These are phyloP conservation scores for Neosilurus hyrtlii DNA, from an alignment of 2,797 vertebrate genomes.

Conservation along the genomic window DNA sequence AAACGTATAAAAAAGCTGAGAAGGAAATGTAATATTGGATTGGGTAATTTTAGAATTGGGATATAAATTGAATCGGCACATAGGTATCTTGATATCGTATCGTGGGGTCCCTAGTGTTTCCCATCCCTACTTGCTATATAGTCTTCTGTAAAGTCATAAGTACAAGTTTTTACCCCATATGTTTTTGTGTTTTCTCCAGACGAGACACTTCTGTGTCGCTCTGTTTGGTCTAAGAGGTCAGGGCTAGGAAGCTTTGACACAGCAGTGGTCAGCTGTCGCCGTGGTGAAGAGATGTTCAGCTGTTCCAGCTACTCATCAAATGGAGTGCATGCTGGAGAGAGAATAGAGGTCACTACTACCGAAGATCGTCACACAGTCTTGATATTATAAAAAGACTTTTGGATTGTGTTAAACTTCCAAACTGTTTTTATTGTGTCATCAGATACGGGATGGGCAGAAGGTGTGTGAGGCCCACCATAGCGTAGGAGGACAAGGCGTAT, in stretches of 20 bases:
- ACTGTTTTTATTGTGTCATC: slow-evolving; percentile 7
- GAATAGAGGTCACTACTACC: slow-evolving; percentile 69
- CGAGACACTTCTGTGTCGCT: slow-evolving; percentile 77
- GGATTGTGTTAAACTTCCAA: neutral
- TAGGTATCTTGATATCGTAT: too few relatives aligned
- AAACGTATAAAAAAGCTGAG: too few relatives aligned
- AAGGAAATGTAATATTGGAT: too few relatives aligned
- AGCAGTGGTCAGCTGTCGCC: slow-evolving; percentile 66
- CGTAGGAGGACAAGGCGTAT: slow-evolving; percentile 69
- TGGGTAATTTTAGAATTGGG: too few relatives aligned
- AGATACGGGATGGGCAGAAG: slow-evolving; percentile 69
- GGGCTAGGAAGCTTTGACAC: slow-evolving; percentile 54
- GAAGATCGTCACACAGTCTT: too few relatives aligned
- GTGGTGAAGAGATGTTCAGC: slow-evolving; percentile 81
- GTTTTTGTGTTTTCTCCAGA: slow-evolving; percentile 59
- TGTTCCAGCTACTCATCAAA: slow-evolving; percentile 79
- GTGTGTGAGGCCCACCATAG: slow-evolving; percentile 75
- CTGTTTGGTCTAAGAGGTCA: slow-evolving; percentile 82
- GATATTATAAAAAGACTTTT: too few relatives aligned
- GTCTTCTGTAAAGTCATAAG: neutral
- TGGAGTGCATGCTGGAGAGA: slow-evolving; percentile 70
- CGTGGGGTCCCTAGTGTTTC: too few relatives aligned
- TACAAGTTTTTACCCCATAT: neutral
- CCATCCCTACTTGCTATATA: neutral
- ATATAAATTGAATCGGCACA: too few relatives aligned